Evolutionary conservation across 2,888 invertebrate genomes (phyloP), one percentile per base, ranked within the genome.

Genomic region (Lottia gigantea): DNA sequence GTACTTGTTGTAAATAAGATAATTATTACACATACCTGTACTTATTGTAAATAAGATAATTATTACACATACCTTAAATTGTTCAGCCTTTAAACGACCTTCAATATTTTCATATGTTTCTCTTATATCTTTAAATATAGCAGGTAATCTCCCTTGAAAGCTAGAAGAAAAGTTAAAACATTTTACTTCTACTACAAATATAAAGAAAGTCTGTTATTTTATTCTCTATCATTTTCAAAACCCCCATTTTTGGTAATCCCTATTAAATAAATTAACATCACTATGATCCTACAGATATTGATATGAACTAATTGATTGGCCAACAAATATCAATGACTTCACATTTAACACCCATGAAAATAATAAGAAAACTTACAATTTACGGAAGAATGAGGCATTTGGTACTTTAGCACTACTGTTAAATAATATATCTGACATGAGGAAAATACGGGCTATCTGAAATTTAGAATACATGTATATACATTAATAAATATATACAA

Each of bases 401-500:
- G 95, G 94, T 40, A 98, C 94, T 91, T 97, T 97, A 8, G 96
- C 95, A 75, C 95, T 95, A 86, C 97, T 97, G 89, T 99, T 99
- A 89, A 98, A 96, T 80, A 99, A 91, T 78, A 99, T 95, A 89
- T 99, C 99, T 2, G 97, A 97, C 68, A 99, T 92, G 74, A 99
- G 92, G 90, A 97, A 99, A 64, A 99, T 91, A 71, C 98, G 91
- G 12, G 97, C 96, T 78, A 97, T 93, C 91, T 91, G 87, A 68
- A 86, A 83, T 72, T 8, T 6, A 66, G 19, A n/a, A n/a, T n/a
- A 73, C 16, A 64, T 26, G 66, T 19, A n/a, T 31, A 4, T 4
- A 2, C 2, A 31, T 31, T 31, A 31, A 31, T 40, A 40, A 40
- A 40, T 40, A 40, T 11, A 40, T 8, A 6, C 40, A 40, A 40